Evolutionary conservation across 2,113 vertebrate genomes (phyloP), one percentile per base, ranked within the genome.

Genomic region (Bambusicola thoracicus): DNA sequence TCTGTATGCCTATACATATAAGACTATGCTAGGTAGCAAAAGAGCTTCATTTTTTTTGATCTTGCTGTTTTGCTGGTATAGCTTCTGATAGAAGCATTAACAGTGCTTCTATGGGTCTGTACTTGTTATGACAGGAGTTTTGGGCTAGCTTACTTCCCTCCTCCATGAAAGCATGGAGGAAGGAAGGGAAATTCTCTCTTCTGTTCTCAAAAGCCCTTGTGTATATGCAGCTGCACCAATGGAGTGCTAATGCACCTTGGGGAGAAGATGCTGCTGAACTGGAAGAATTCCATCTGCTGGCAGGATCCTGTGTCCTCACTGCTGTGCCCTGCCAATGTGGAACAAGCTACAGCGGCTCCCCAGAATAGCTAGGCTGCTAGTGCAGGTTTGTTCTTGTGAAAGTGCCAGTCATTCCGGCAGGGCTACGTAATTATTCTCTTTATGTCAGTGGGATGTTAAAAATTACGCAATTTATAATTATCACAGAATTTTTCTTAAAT

Each of bases 251-350:
- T 80, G 41, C n/a, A 34, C 44, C 46, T 59, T 67, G 24, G 65
- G 80, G 79, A 91, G 58, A 69, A 46, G 82, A 61, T 88, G 61
- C 74, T 3, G 19, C 38, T 88, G 85, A 90, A 63, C 72, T 92
- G 72, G 68, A 91, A 96, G 87, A 86, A 94, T 95, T 88, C 44
- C 43, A 56, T 94, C 80, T 96, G 82, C 68, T 95, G 68, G 29
- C 11, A 19, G 3, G 84, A 62, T 36, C 74, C 46, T 7, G 5
- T 1, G 0, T 92, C 67, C 36, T 92, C 0, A 0, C 68, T 38
- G 41, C 21, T 27, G 67, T 65, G 30, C 32, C 87, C 27, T 85
- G 44, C 34, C 1, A 9, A 24, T 0, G 0, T 62, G 49, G 13
- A 43, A 34, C 3, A 8, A 66, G 62, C 29, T 2, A 0, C 21